Evolutionary conservation across 2,888 invertebrate species (phyloP), one percentile per base, ranked within the genome.

Genomic region (Listrodromus nycthemerus): DNA sequence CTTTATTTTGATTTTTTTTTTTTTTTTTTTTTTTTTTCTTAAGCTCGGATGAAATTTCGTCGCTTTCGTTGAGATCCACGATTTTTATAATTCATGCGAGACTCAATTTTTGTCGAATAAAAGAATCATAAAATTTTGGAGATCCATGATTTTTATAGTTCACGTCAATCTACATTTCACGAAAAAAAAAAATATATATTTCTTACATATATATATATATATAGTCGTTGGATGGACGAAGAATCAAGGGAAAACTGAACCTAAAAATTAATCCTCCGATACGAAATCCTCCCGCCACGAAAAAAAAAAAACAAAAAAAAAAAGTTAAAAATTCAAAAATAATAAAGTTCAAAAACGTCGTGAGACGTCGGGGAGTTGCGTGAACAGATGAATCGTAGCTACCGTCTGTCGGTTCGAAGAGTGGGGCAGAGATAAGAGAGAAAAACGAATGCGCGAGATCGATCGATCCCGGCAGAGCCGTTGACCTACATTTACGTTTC

Each of bases 401-500:
- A 7, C n/a, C n/a, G 21, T 21, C 50, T 61, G 65, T 71, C 41
- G 33, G 13, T 33, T 0, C n/a, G 58, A 21, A 48, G 27, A 50
- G 58, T 50, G 50, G 65, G 61, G 58, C 71, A 67, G 77, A 82
- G 77, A 77, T 82, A 77, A 71, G 78, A 84, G 84, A 84, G 84
- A 84, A 84, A 84, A 84, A 81, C 81, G 84, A 84, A 84, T 84
- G 81, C 84, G 81, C 84, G 84, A 84, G 81, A 81, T 84, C 84
- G 84, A 84, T 84, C 84, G 84, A 84, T 84, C 81, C 84, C 81
- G 81, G 78, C 78, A 75, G 65, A 84, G 84, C 67, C 81, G 84
- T 84, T 84, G 84, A 84, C 84, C 84, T 84, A 84, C 84, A 81
- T 84, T 84, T 84, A 69, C 77, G 41, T 76, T 81, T 78, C 63